Base-by-base conservation (phyloP, 2,888 invertebrate species). In the Athalia circularis region DNA sequence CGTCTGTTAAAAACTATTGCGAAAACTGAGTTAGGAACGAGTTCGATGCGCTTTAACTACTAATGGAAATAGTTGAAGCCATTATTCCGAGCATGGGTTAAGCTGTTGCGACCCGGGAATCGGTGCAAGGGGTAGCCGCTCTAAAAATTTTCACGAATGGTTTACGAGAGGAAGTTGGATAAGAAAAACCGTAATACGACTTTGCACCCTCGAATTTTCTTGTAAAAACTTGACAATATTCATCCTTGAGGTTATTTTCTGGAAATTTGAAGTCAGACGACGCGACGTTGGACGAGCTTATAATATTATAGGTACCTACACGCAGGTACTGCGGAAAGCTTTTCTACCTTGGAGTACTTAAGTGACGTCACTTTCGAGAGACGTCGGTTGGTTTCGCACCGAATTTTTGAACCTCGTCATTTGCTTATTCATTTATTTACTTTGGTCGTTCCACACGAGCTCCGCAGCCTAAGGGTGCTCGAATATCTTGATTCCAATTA, bases 401-500 rank as follows among this genome's bases (percentile, higher is more conserved):
- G 43, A 50, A 6, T 11, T n/a, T 50, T 43, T 43, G 68, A 68
- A 54, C 50, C 59, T 72, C 59, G 45, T 59, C 59, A 54, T 59
- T 11, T n/a, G 29, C 45, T 47, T 72, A 59, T 72, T 72, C 62
- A 75, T 75, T 75, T 75, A 75, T 75, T 75, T 75, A 75, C 75
- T 50, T 43, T 64, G 75, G 61, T 75, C 64, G 75, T 11, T 75
- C 62, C 75, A 47, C 75, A 50, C 61, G 61, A 75, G 52, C 50
- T 15, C n/a, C 48, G 11, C 15, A 15, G n/a, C 75, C 62, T 50
- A 48, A 75, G 50, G 62, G 68, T 54, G 8, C 75, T 75, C 64
- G 72, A 45, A 48, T 61, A 47, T 75, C 75, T 75, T 75, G 62
- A 62, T 75, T 75, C 75, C 62, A 75, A 75, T 75, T 75, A 75